Evolutionary conservation across 2,888 invertebrate species (phyloP), one percentile per base, ranked within the genome.

Genomic region (Rotaria magnacalcarata): DNA sequence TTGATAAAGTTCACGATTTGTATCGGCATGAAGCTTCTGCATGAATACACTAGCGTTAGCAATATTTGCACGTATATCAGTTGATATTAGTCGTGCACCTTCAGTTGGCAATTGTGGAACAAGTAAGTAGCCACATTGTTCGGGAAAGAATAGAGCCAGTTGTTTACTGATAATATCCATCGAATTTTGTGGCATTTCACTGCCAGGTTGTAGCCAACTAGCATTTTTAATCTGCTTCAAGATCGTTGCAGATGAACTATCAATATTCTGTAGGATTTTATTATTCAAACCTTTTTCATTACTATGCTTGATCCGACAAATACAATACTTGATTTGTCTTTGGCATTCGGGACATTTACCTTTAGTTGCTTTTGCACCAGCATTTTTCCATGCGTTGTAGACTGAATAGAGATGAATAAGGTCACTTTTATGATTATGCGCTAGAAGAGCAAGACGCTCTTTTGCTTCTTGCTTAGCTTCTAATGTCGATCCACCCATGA

Each of bases 11-110:
- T 67, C 67, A 2, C 67, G 11, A 67, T 67, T 16, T 67, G 34
- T 1, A 34, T 67, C 6, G 7, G 10, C 11, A 47, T 47, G 47
- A 47, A 47, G 47, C 47, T 47, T 47, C 11, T 47, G 47, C 47
- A 47, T 47, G 24, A 84, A 84, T 24, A 52, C 52, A 24, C 41
- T 41, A 24, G 54, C n/a, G n/a, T 84, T 84, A 7, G 54, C n/a
- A n/a, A 84, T 84, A 24, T 58, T 24, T 58, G 54, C 84, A 58
- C 52, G 54, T 19, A 84, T 52, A 84, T 84, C 50, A 11, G n/a
- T 41, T 0, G 34, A 41, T 6, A 84, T 52, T 58, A 84, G 19
- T 21, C 58, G 54, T 19, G 54, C 50, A n/a, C 84, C 84, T 43
- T 84, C 54, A 0, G 21, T 16, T 2, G 84, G 84, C 8, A 84